Evolutionary conservation across 2,113 vertebrate genomes (phyloP).

Genomic region (Oophaga pumilio): DNA sequence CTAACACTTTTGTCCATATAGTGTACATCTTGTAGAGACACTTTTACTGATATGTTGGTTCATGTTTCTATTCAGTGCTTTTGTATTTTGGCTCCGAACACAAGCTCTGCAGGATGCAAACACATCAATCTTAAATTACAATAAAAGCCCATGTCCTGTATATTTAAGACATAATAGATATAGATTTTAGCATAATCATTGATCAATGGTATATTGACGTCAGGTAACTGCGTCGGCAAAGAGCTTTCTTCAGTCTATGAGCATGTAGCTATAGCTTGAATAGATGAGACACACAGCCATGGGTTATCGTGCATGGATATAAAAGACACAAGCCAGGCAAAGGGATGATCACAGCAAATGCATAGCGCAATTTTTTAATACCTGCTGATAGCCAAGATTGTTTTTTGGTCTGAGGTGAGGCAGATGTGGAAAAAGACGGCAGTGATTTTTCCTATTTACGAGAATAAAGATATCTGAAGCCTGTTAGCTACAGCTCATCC

Average conservation of each 20-base stretch:
- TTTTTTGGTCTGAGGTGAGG: conserved; percentile 4
- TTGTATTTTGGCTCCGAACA: neutral
- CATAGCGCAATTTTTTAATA: neutral
- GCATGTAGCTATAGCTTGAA: neutral
- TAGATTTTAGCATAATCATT: neutral
- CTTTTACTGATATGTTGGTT: neutral
- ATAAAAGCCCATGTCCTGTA: neutral
- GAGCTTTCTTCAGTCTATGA: neutral
- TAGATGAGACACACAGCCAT: neutral
- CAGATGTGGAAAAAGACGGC: neutral
- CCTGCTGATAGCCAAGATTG: neutral
- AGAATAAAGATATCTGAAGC: conserved; percentile 29
- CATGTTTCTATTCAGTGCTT: neutral
- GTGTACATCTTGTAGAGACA: no score
- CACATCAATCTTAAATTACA: neutral
- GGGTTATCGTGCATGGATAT: neutral
- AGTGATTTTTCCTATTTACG: conserved; percentile 15
- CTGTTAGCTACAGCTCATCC: conserved; percentile 43
- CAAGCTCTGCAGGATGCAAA: neutral
- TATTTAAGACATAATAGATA: neutral
- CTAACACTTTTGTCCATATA: no score
- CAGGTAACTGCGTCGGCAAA: neutral
- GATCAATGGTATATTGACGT: conserved; percentile 24
- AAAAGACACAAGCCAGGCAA: neutral
- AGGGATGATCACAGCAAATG: neutral